Conservation (phyloP, 2,113 vertebrate species). For the Xenus cinereus region DNA sequence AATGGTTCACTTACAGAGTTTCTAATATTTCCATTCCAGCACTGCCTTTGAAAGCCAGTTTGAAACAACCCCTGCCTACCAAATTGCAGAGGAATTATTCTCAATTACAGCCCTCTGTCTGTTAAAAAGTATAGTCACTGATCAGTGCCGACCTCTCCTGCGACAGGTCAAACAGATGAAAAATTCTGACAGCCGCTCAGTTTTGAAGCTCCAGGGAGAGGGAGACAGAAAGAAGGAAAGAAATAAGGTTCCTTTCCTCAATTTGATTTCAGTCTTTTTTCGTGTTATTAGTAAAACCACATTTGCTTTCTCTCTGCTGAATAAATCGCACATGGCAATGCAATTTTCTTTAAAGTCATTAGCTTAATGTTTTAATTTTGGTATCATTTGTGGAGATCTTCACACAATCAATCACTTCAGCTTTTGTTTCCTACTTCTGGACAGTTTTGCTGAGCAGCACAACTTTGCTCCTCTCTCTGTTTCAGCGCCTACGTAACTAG, state of each 20-base stretch:
- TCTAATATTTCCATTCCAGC: constrained; percentile 36
- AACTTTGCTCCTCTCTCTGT: not conserved
- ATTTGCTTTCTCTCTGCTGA: constrained; percentile 29
- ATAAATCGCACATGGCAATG: constrained; percentile 58
- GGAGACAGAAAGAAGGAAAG: not conserved
- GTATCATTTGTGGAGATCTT: constrained; percentile 64
- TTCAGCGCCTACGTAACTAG: not conserved
- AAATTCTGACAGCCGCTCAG: constrained; percentile 68
- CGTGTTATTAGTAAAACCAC: constrained; percentile 10
- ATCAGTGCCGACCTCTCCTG: constrained; percentile 75
- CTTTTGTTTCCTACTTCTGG: constrained; percentile 27
- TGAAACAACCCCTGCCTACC: constrained; percentile 65
- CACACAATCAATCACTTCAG: constrained; percentile 51
- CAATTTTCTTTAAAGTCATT: constrained; percentile 72
- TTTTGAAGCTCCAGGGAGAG: constrained; percentile 44
- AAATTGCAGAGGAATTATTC: constrained; percentile 81
- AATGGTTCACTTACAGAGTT: constrained; percentile 45
- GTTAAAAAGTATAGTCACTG: constrained; percentile 71
- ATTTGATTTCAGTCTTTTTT: not conserved
- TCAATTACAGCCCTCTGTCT: constrained; percentile 78
- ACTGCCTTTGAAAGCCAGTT: constrained; percentile 65
- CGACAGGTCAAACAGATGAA: constrained; percentile 74
- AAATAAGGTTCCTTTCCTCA: not conserved
- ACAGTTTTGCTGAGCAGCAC: constrained; percentile 36
- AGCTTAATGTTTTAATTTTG: constrained; percentile 70